Base-by-base conservation (phyloP, 2,797 vertebrate species). In the Lindbergichthys nudifrons region DNA sequence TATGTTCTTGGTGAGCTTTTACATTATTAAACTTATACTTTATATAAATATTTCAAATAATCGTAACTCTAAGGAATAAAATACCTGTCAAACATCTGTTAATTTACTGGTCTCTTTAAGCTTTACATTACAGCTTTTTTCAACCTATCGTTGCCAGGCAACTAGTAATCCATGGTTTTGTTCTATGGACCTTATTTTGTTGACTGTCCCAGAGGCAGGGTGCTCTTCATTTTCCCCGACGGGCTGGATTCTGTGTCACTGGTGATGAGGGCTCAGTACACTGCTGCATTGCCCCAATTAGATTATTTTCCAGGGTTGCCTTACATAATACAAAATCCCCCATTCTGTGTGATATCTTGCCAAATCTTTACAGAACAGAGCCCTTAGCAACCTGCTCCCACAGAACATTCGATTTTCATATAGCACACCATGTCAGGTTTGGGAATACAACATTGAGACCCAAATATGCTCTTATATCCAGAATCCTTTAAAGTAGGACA, bases 201-300 rank as follows among this genome's bases (percentile, higher is more conserved):
- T 65, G 54, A 72, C 50, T 59, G 62, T 84, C 73, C 75, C 75
- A 79, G 69, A 77, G 72, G 79, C 78, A 58, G 65, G 88, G 80
- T 75, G 68, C 70, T 68, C 76, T 82, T 84, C 47, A 77, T 89
- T 80, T 80, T 85, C 86, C 80, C 53, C 69, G 60, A 81, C 36
- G 12, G 56, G 80, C 70, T 75, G 43, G 65, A 79, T 87, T 88
- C 81, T 85, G 79, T 81, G 89, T 84, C 70, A 86, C 70, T 65
- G 61, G 59, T 82, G 78, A 81, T 84, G 82, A 88, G 86, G 80
- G 70, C 73, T 45, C 76, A 70, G 70, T 77, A 61, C 56, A 75
- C 63, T 88, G 77, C 80, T 85, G 85, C 87, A 89, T 76, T 88
- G 81, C 78, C 84, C 88, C 86, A 91, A 81, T 91, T 92, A 89